Conservation (phyloP, 2,797 vertebrate species). For the Pseudochromis fuscus region DNA sequence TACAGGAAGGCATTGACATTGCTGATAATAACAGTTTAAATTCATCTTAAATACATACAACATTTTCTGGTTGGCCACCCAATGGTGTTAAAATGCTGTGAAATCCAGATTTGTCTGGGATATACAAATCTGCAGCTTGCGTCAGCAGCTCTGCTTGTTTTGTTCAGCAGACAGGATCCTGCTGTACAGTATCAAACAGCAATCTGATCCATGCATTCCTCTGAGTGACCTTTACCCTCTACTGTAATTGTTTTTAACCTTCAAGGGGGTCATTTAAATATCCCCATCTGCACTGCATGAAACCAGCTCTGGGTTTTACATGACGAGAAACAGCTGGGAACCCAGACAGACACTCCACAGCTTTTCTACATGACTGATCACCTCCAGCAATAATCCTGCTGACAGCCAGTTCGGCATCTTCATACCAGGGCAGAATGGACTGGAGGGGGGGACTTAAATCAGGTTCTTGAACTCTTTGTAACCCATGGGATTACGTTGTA, state of each 20-base stretch:
- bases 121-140: constrained; percentile 31
- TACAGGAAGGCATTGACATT: no score
- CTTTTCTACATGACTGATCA: constrained; percentile 74
- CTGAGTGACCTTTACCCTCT: constrained; percentile 16
- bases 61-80: neutral
- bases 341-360: constrained; percentile 38
- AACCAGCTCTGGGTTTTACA: constrained; percentile 25
- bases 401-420: constrained; percentile 36
- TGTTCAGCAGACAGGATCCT: constrained; percentile 6
- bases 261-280: constrained; percentile 23
- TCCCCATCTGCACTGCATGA: constrained; percentile 24
- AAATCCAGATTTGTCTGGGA: constrained; percentile 13
- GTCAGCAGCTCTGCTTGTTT: constrained; percentile 25
- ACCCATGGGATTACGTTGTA: constrained; percentile 39
- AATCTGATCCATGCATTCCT: constrained; percentile 24
- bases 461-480: constrained; percentile 44
- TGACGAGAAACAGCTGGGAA: constrained; percentile 51
- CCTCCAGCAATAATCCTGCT: constrained; percentile 57
- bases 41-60: neutral
- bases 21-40: no score
- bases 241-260: constrained; percentile 52
- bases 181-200: constrained; percentile 12
- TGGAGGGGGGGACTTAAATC: constrained; percentile 34
- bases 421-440: constrained; percentile 31
- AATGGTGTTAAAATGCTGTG: neutral